These are phyloP conservation scores for Sycophila sp. DNA, from an alignment of 1,140 invertebrate genomes.

Conservation along the genomic window DNA sequence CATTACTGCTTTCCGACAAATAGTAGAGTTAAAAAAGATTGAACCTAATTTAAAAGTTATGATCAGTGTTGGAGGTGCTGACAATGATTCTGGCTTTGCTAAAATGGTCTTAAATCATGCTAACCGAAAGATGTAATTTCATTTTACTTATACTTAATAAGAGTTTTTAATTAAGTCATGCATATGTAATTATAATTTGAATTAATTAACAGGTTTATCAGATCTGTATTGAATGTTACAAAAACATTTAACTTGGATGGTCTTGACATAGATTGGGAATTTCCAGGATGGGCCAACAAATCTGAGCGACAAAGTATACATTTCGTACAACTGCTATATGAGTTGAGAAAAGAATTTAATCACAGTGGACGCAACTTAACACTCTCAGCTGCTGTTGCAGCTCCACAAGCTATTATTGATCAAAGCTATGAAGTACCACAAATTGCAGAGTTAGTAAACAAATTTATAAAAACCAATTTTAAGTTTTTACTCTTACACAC, in stretches of 20 bases:
- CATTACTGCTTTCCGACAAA: slow-evolving; percentile 64
- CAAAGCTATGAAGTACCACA: slow-evolving; percentile 79
- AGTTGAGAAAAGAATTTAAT: slow-evolving; percentile 74
- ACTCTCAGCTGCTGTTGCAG: slow-evolving; percentile 80
- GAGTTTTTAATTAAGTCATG: neutral
- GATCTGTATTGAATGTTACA: slow-evolving; percentile 72
- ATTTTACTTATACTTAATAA: slow-evolving; percentile 10
- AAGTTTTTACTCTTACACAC: too few species aligned
- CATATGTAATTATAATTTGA: slow-evolving; percentile 31
- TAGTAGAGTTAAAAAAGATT: slow-evolving; percentile 70
- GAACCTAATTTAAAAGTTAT: slow-evolving; percentile 81
- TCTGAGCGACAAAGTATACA: slow-evolving; percentile 72
- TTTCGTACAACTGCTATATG: slow-evolving; percentile 77
- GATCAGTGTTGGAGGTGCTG: slow-evolving; percentile 79
- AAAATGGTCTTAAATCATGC: slow-evolving; percentile 76
- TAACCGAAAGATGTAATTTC: slow-evolving; percentile 70
- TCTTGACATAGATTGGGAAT: slow-evolving; percentile 90
- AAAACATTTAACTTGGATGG: slow-evolving; percentile 78
- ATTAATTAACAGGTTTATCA: slow-evolving; percentile 82
- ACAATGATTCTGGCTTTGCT: slow-evolving; percentile 71
- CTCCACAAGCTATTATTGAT: slow-evolving; percentile 77
- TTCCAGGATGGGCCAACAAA: slow-evolving; percentile 69
- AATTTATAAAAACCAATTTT: neutral
- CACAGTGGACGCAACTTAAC: slow-evolving; percentile 70
- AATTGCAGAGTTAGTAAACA: slow-evolving; percentile 73